Evolutionary conservation across 2,113 vertebrate genomes (phyloP).

Genomic region (Ptilonorhynchus violaceus): DNA sequence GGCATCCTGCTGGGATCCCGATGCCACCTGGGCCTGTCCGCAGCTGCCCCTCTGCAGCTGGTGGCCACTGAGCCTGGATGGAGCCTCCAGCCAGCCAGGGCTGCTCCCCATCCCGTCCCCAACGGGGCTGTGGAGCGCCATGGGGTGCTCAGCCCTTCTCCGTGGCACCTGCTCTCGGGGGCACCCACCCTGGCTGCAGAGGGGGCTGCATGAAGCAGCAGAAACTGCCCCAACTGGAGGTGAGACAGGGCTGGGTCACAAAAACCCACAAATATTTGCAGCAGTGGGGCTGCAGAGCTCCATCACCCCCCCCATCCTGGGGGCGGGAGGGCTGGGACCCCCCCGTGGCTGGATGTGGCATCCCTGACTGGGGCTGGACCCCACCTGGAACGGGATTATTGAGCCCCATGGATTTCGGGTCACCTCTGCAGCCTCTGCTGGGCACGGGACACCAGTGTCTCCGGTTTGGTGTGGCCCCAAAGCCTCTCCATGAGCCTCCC

Average conservation of each 20-base stretch:
- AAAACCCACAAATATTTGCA: neutral
- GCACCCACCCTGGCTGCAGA: neutral
- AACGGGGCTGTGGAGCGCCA: accelerated
- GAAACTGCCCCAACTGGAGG: neutral
- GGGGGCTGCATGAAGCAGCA: neutral
- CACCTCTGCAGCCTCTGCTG: neutral
- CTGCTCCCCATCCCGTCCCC: neutral
- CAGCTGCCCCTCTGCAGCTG: neutral
- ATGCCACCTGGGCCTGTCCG: accelerated
- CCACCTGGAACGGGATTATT: neutral
- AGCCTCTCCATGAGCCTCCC: neutral
- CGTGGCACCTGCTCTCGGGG: neutral
- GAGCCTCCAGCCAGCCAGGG: neutral
- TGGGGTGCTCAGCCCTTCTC: neutral
- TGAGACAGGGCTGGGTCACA: neutral
- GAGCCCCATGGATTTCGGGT: neutral
- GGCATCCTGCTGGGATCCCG: neutral
- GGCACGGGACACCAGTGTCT: too few species aligned
- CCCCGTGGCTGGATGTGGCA: accelerated
- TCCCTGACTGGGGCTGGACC: too few species aligned
- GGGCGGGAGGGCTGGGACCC: neutral
- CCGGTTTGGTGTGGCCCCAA: too few species aligned
- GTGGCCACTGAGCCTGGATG: neutral
- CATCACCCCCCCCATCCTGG: accelerated
- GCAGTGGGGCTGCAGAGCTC: too few species aligned